These are phyloP conservation scores for Mamestra configurata DNA, from an alignment of 1,140 invertebrate genomes.

Conservation along the genomic window DNA sequence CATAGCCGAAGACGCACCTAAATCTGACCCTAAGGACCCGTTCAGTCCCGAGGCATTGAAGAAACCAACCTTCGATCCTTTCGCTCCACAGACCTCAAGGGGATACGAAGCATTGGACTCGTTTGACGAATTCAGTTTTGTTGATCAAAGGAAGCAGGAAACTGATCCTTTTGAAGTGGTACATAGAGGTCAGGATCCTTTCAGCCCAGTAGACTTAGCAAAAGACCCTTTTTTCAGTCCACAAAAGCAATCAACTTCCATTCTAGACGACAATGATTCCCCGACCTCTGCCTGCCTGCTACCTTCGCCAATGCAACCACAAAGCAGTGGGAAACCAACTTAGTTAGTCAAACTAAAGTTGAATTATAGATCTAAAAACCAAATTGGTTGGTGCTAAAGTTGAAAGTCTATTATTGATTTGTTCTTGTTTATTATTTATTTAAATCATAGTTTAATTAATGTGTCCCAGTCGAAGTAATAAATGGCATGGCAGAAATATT, in stretches of 20 bases:
- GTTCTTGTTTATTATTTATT: conserved; percentile 55
- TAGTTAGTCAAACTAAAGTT: conserved; percentile 53
- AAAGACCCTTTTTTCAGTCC: conserved; percentile 63
- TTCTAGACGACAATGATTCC: conserved; percentile 89
- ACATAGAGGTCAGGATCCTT: conserved; percentile 63
- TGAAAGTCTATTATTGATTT: conserved; percentile 48
- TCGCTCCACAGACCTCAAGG: conserved; percentile 66
- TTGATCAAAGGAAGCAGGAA: conserved; percentile 61
- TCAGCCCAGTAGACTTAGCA: conserved; percentile 76
- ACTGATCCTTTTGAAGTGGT: conserved; percentile 75
- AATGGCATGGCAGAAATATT: conserved; percentile 44
- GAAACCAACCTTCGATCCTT: conserved; percentile 71
- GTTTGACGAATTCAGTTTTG: conserved; percentile 78
- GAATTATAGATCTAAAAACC: conserved; percentile 36
- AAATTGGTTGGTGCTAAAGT: conserved; percentile 52
- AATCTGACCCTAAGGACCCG: conserved; percentile 70
- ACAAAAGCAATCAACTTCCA: conserved; percentile 73
- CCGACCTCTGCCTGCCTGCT: conserved; percentile 89
- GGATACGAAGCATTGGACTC: conserved; percentile 66
- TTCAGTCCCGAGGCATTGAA: conserved; percentile 75
- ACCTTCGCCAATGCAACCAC: conserved; percentile 90
- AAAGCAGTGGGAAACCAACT: conserved; percentile 66
- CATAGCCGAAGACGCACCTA: conserved; percentile 88
- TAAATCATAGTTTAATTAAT: conserved; percentile 36
- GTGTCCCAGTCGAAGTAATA: conserved; percentile 48